Evolutionary conservation across 2,113 vertebrate species (phyloP), one percentile per base, ranked within the genome.

Genomic region (Cynoglossus semilaevis): DNA sequence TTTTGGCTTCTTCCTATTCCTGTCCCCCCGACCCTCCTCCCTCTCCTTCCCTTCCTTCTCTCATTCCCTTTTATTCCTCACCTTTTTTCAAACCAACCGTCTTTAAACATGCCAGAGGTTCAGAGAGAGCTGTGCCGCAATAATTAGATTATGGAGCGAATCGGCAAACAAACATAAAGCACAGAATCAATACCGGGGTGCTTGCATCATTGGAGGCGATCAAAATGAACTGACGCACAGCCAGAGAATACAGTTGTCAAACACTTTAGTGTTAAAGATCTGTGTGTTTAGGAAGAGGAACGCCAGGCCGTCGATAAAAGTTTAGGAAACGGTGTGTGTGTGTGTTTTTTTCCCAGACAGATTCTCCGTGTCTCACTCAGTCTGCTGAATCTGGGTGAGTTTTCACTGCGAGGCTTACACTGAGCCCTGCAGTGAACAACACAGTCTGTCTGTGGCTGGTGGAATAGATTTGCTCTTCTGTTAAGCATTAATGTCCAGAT

Each of bases 91-190:
- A 52, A 77, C 60, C 22, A 78, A 67, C 60, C 67, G 62, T 70
- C 67, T 77, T 71, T 74, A 67, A 66, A 52, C 64, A 40, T 80
- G 54, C 56, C 47, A 50, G 63, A 45, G 49, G 76, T 67, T 81
- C 58, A 62, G 67, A 54, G 81, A 76, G 74, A 75, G 75, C 77
- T 60, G 70, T 22, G 63, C 61, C 16, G 46, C 76, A 72, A 73
- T 82, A 88, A 88, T 79, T 85, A 82, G 80, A 82, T 87, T 87
- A 85, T 72, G 58, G 72, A 79, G 40, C 85, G 84, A 82, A 87
- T 29, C 74, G 70, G 78, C 68, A 83, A 87, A 85, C 81, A 89
- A 83, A 83, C 75, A 46, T 54, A 67, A 70, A 58, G 70, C 60
- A 36, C 10, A 14, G 65, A 76, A 88, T 87, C 72, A 78, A 79